phyloP scores from a whole-genome alignment of 1,140 invertebrate species.

The Diabrotica undecimpunctata region DNA sequence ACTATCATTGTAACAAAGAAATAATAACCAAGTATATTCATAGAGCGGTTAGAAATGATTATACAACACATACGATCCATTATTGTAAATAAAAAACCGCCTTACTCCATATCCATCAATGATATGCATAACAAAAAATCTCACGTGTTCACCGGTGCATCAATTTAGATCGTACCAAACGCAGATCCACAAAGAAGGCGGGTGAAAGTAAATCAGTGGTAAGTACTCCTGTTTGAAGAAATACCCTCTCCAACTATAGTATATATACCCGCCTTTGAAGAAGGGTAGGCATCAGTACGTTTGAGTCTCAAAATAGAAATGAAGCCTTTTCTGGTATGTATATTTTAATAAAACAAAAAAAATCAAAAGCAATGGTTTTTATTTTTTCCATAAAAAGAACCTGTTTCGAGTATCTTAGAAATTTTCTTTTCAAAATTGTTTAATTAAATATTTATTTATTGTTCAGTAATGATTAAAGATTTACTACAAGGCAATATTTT shows the following conservation, averaged over 20 bases:
- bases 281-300: constrained; percentile 37
- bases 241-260: constrained; percentile 36
- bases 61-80: too few species aligned
- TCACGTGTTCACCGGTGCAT: constrained; percentile 12
- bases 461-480: too few species aligned
- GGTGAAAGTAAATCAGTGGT: constrained; percentile 19
- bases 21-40: too few species aligned
- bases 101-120: neutral
- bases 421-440: too few species aligned
- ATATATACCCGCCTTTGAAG: constrained; percentile 38
- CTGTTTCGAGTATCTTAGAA: too few species aligned
- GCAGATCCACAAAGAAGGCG: constrained; percentile 11
- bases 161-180: constrained; percentile 1
- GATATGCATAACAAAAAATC: neutral
- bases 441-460: too few species aligned
- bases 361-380: too few species aligned
- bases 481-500: too few species aligned
- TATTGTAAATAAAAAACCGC: neutral
- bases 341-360: neutral
- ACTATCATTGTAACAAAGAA: too few species aligned
- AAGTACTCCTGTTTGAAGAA: constrained; percentile 13
- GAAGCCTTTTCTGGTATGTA: constrained; percentile 40
- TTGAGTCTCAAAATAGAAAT: constrained; percentile 33
- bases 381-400: too few species aligned
- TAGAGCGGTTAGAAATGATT: too few species aligned